Evolutionary conservation across 2,113 vertebrate genomes (phyloP).

Genomic region (Aptenodytes forsteri): DNA sequence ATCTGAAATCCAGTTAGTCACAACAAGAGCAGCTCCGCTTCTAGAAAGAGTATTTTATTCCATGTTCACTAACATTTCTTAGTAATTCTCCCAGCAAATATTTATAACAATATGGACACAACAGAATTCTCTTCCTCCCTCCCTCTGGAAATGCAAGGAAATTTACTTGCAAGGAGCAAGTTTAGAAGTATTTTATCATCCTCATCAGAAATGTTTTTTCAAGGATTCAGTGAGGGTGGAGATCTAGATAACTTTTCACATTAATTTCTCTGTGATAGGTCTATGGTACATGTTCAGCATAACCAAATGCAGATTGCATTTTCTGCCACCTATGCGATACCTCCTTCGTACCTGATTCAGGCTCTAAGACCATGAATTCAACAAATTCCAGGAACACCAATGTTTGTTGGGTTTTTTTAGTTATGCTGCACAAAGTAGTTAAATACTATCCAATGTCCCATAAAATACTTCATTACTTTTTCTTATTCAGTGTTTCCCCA

Average conservation of each 20-base stretch:
- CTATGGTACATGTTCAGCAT: background rate
- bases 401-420: background rate
- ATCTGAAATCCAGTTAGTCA: background rate
- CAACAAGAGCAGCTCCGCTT: background rate
- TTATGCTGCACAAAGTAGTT: background rate
- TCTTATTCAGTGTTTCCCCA: background rate
- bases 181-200: background rate
- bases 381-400: background rate
- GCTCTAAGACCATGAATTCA: background rate
- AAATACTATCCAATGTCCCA: background rate
- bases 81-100: background rate
- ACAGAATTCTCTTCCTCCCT: background rate
- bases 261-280: background rate
- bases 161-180: background rate
- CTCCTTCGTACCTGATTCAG: background rate
- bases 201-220: background rate
- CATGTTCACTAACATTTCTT: background rate
- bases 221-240: background rate
- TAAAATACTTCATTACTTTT: background rate
- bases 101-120: background rate
- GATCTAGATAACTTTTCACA: background rate
- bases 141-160: background rate
- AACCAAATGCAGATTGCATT: background rate
- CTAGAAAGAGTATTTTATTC: background rate
- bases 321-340: background rate